A percentile compares a stretch with the other conserved stretches of the same genome.
Evolutionary conservation across 1,140 invertebrate genomes (phyloP).

Genomic region (Papilio polytes): DNA sequence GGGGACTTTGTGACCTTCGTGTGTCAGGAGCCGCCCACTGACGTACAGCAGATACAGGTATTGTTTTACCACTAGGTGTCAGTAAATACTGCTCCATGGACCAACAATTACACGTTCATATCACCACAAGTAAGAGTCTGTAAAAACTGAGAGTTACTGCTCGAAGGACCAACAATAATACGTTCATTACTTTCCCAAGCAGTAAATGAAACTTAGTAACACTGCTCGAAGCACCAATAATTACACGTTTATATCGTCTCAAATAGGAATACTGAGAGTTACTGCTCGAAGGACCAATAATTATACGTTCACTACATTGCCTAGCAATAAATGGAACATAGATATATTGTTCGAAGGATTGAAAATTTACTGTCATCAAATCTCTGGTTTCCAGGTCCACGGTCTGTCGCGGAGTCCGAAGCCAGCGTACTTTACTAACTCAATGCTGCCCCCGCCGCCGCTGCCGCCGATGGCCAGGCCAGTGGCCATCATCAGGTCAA

Average conservation of each 20-base stretch:
- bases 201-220: too few species aligned
- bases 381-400: slow-evolving; percentile 67
- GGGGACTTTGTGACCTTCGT: slow-evolving; percentile 98
- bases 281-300: neutral
- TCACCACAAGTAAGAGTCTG: neutral
- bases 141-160: neutral
- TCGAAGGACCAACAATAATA: neutral
- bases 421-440: slow-evolving; percentile 94
- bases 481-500: slow-evolving; percentile 96
- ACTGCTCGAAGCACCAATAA: neutral
- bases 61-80: too few species aligned
- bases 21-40: slow-evolving; percentile 95
- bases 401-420: slow-evolving; percentile 85
- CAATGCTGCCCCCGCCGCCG: slow-evolving; percentile 97
- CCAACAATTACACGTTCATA: too few species aligned
- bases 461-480: slow-evolving; percentile 97
- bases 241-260: neutral
- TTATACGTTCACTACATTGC: neutral
- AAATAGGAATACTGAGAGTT: neutral
- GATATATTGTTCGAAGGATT: neutral
- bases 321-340: neutral
- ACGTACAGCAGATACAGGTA: slow-evolving; percentile 92
- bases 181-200: too few species aligned
- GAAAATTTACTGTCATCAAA: neutral
- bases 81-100: too few species aligned